Evolutionary conservation across 1,140 invertebrate species (phyloP).

Genomic region (Parasteatoda tepidariorum): DNA sequence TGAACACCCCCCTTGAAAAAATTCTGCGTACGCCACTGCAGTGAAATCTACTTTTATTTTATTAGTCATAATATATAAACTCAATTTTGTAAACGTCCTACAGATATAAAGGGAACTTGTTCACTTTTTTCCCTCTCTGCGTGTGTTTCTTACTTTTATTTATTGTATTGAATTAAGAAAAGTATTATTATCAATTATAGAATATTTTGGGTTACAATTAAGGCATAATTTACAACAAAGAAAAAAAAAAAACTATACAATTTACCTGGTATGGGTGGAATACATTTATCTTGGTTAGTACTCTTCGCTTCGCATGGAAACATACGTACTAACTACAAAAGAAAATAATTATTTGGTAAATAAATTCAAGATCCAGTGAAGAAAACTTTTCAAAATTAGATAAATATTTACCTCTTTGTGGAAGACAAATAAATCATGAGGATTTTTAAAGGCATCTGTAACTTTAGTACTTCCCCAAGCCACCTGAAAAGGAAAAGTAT

Average conservation of each 20-base stretch:
- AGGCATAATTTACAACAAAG: neutral
- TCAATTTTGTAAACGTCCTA: too few species aligned
- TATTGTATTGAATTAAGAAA: too few species aligned
- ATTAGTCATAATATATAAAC: too few species aligned
- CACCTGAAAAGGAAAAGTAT: slow-evolving; percentile 62
- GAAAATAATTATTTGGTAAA: too few species aligned
- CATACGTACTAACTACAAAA: slow-evolving; percentile 31
- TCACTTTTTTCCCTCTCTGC: too few species aligned
- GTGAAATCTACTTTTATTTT: too few species aligned
- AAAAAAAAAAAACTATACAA: neutral
- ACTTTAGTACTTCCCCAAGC: slow-evolving; percentile 65
- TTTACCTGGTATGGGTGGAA: slow-evolving; percentile 53
- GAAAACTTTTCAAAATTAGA: neutral
- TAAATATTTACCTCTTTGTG: slow-evolving; percentile 49
- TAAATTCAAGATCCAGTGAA: neutral
- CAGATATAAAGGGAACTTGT: too few species aligned
- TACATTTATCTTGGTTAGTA: slow-evolving; percentile 50
- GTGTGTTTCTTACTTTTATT: too few species aligned
- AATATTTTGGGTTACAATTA: neutral
- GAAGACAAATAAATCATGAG: slow-evolving; percentile 65
- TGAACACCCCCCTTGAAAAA: too few species aligned
- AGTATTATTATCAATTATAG: too few species aligned
- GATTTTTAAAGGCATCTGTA: slow-evolving; percentile 65
- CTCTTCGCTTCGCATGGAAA: slow-evolving; percentile 50
- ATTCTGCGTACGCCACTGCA: too few species aligned